A percentile compares a stretch with the other conserved stretches of the same genome.
These are phyloP conservation scores for Deilephila porcellus DNA, from an alignment of 2,888 invertebrate species.

Conservation along the genomic window DNA sequence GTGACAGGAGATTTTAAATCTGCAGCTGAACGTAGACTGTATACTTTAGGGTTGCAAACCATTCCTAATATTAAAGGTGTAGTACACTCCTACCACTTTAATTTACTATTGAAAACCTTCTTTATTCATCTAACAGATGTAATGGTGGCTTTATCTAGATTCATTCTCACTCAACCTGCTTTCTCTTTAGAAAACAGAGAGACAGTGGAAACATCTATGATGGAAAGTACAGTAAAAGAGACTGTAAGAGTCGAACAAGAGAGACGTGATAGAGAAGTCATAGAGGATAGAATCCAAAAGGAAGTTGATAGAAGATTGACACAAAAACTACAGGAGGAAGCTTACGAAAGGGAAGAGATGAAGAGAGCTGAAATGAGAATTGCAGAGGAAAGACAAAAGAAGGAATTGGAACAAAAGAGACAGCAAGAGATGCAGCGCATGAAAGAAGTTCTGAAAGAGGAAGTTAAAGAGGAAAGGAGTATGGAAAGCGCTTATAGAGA, in stretches of 20 bases:
- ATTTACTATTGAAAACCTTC: constrained; percentile 73
- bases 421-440: constrained; percentile 26
- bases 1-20: constrained; percentile 33
- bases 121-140: constrained; percentile 78
- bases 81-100: constrained; percentile 64
- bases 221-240: constrained; percentile 28
- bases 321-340: constrained; percentile 31
- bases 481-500: constrained; percentile 6
- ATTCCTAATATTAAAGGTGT: constrained; percentile 70
- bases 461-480: constrained; percentile 31
- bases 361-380: constrained; percentile 23
- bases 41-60: constrained; percentile 67
- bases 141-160: constrained; percentile 76
- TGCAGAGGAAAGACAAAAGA: constrained; percentile 16
- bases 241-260: constrained; percentile 34
- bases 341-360: constrained; percentile 37
- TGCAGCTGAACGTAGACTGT: constrained; percentile 64
- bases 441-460: constrained; percentile 29
- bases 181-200: constrained; percentile 37
- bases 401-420: constrained; percentile 26
- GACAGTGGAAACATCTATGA: constrained; percentile 2
- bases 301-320: constrained; percentile 32
- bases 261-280: constrained; percentile 4
- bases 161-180: constrained; percentile 63
- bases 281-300: neutral